Conservation (phyloP, 2,888 invertebrate species). For the Heliconius charithonia region DNA sequence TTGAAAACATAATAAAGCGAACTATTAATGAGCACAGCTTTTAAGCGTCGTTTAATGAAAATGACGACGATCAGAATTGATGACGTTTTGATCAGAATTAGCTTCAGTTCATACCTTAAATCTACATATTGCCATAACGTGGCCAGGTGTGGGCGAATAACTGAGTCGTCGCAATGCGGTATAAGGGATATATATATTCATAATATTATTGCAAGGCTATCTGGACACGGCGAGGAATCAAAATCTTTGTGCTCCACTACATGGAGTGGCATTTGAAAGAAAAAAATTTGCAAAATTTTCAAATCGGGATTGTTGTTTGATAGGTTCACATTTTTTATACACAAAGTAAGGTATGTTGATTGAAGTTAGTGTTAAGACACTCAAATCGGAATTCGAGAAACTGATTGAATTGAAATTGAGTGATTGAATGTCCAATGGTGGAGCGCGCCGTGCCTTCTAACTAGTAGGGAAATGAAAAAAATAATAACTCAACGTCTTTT, state of each 20-base stretch:
- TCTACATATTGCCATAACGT: constrained; percentile 67
- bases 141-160: constrained; percentile 79
- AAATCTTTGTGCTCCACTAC: constrained; percentile 38
- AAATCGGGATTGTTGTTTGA: not conserved
- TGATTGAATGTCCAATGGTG: not conserved
- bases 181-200: constrained; percentile 75
- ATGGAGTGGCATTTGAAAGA: constrained; percentile 1
- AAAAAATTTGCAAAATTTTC: not conserved
- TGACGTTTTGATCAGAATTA: not conserved
- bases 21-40: too few relatives aligned
- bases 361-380: not conserved
- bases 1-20: too few relatives aligned
- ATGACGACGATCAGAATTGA: too few relatives aligned
- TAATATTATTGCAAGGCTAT: constrained; percentile 66
- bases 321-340: too few relatives aligned
- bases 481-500: too few relatives aligned
- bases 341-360: not conserved
- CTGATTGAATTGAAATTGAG: not conserved
- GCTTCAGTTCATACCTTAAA: constrained; percentile 55
- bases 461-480: too few relatives aligned
- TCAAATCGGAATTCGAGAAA: not conserved
- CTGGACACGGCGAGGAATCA: constrained; percentile 47
- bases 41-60: too few relatives aligned
- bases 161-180: constrained; percentile 81
- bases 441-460: not conserved